Conservation (phyloP, 2,888 invertebrate species). For the Coremacera marginata region DNA sequence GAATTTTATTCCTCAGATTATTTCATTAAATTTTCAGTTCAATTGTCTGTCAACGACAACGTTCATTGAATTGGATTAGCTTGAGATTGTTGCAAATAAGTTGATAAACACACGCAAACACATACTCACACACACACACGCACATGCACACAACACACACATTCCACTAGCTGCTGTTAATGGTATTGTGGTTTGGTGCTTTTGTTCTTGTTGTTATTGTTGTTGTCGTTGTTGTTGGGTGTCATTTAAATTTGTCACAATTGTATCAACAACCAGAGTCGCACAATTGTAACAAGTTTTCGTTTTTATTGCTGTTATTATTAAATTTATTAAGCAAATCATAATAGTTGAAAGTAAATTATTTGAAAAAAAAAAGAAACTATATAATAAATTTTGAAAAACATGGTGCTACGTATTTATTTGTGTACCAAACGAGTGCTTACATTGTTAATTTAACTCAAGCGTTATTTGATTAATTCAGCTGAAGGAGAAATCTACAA, state of each 20-base stretch:
- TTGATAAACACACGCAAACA: not conserved
- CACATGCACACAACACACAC: no score
- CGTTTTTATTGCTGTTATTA: not conserved
- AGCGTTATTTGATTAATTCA: not conserved
- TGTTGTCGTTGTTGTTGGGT: constrained; percentile 3
- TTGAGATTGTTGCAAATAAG: no score
- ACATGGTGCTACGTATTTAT: no score
- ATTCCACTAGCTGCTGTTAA: not conserved
- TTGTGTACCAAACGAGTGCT: no score
- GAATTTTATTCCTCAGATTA: not conserved
- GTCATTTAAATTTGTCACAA: not conserved
- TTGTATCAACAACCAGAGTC: not conserved
- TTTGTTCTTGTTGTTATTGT: not conserved
- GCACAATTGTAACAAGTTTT: constrained; percentile 12
- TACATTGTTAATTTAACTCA: no score
- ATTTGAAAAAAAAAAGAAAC: no score
- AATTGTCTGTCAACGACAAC: not conserved
- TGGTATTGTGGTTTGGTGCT: not conserved
- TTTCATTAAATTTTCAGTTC: constrained; percentile 2
- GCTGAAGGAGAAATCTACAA: not conserved
- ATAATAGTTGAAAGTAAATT: no score
- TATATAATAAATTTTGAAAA: no score
- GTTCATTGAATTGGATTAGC: not conserved
- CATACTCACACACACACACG: not conserved
- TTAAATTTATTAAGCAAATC: constrained; percentile 22